Conservation (phyloP, 2,888 invertebrate genomes). For the Coremacera marginata region DNA sequence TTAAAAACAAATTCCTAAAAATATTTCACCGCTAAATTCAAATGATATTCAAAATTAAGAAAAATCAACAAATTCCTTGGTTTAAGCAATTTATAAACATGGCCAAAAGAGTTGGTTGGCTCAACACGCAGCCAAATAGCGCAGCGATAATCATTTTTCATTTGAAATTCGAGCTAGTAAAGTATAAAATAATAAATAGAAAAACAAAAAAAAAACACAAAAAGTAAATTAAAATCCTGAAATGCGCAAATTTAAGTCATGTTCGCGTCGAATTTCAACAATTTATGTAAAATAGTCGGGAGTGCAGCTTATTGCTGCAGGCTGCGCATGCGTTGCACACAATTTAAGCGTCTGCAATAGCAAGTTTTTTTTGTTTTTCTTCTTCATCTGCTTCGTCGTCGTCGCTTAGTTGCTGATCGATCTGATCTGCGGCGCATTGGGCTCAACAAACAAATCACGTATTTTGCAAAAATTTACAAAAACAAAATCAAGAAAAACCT, state of each 20-base stretch:
- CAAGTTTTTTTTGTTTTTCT: neutral
- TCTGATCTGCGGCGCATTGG: slow-evolving; percentile 24
- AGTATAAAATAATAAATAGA: neutral
- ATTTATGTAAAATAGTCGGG: slow-evolving; percentile 4
- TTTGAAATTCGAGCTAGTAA: slow-evolving; percentile 5
- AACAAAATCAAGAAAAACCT: slow-evolving; percentile 18
- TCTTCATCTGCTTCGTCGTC: neutral
- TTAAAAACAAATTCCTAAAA: neutral
- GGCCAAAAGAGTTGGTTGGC: slow-evolving; percentile 17
- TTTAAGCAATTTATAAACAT: slow-evolving; percentile 4
- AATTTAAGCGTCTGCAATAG: slow-evolving; percentile 5
- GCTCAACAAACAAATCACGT: slow-evolving; percentile 33
- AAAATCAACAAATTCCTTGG: neutral
- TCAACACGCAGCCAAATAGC: slow-evolving; percentile 21
- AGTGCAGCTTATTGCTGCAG: slow-evolving; percentile 2
- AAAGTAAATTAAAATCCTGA: slow-evolving; percentile 7
- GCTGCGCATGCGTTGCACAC: slow-evolving; percentile 19
- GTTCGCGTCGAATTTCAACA: slow-evolving; percentile 19
- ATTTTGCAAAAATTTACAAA: slow-evolving; percentile 5
- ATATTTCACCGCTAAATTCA: neutral
- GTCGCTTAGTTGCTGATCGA: slow-evolving; percentile 10
- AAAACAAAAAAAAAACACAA: neutral
- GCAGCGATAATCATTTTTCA: slow-evolving; percentile 21
- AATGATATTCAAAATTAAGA: neutral
- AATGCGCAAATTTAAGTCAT: slow-evolving; percentile 32